These are phyloP conservation scores for Nebria ingens DNA, from an alignment of 1,140 invertebrate genomes.

Conservation along the genomic window DNA sequence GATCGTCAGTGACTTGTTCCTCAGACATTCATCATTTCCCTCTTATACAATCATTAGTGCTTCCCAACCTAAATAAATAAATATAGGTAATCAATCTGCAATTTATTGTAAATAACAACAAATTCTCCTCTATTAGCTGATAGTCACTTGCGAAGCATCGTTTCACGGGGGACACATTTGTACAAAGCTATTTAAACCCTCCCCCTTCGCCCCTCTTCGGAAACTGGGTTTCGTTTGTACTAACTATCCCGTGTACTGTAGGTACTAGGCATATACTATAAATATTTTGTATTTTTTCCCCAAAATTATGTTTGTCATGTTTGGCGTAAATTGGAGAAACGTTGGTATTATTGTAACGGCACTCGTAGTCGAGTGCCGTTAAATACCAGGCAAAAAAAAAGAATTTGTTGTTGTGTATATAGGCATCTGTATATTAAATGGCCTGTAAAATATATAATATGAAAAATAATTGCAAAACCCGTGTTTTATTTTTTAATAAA, in stretches of 20 bases:
- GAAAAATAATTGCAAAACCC: constrained; percentile 13
- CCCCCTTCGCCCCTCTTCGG: no score
- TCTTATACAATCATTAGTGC: no score
- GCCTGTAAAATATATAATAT: constrained; percentile 21
- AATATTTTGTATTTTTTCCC: constrained; percentile 1
- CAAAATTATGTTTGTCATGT: constrained; percentile 2
- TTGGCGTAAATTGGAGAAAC: background rate
- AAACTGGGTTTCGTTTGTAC: constrained; percentile 4
- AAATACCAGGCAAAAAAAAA: constrained; percentile 9
- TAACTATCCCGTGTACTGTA: background rate
- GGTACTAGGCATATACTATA: background rate
- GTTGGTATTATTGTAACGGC: background rate
- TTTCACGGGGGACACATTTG: background rate
- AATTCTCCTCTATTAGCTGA: no score
- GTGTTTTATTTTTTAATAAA: constrained; percentile 14
- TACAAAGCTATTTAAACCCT: constrained; percentile 5
- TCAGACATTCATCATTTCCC: no score
- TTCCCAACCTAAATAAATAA: no score
- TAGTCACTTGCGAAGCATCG: background rate
- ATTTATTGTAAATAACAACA: background rate
- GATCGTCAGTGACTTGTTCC: background rate
- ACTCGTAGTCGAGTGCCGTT: background rate
- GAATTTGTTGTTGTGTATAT: constrained; percentile 24
- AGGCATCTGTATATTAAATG: constrained; percentile 16
- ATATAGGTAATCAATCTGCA: no score